Evolutionary conservation across 2,888 invertebrate genomes (phyloP), one percentile per base, ranked within the genome.

Genomic region (Deroplatys truncata): DNA sequence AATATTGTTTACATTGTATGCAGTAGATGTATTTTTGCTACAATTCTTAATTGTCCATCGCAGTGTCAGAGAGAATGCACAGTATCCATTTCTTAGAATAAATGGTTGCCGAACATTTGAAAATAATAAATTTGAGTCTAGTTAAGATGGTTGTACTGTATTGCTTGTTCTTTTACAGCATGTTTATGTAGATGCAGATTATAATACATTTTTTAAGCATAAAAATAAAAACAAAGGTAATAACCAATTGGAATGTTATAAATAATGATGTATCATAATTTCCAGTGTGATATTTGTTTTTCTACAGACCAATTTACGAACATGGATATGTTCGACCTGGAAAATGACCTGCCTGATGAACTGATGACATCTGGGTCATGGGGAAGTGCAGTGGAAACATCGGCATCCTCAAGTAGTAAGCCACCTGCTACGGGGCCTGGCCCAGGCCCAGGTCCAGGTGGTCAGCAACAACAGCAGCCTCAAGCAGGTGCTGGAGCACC

Each of bases 261-360:
- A 72, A 9, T 9, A 16, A 20, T 72, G 16, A 20, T 72, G 20
- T 20, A 72, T 7, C 25, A 72, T 4, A 20, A 20, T 20, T 25
- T 72, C 56, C 16, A 72, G 25, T 20, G 56, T 72, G 15, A 72
- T 7, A 72, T 72, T 72, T 72, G 20, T 86, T 28, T 86, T 89
- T 31, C 28, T 82, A 35, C 82, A 90, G 88, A 97, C 95, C 96
- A 97, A 93, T 96, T 97, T 93, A 96, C 97, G 92, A 97, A 97
- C 94, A 96, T 96, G 93, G 97, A 97, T 93, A 97, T 97, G 96
- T 97, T 97, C 93, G 97, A 97, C 94, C 95, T 98, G 94, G 98
- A 98, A 94, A 98, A 98, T 94, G 97, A 98, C 94, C 96, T 98
- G 92, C 98, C 98, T 85, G 98, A 98, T 94, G 98, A 98, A 94